Percentiles rank a stretch among this genome's conserved stretches.
phyloP scores from a whole-genome alignment of 2,888 invertebrate genomes.

The Tetranychus piercei region DNA sequence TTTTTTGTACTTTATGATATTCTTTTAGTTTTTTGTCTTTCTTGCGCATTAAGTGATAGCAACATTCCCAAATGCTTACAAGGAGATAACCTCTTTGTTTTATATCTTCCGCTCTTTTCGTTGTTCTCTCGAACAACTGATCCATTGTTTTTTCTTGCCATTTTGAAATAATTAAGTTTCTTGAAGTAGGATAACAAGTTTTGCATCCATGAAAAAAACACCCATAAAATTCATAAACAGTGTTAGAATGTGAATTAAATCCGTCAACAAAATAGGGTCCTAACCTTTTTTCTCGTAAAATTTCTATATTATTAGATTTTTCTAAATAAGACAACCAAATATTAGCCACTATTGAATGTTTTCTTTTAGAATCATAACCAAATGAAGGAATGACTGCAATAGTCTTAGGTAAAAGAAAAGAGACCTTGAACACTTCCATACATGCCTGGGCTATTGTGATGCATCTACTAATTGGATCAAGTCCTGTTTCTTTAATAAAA shows the following conservation, averaged over 20 bases:
- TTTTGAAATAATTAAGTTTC: background rate
- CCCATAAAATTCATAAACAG: conserved; percentile 25
- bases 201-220: conserved; percentile 26
- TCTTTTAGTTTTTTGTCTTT: background rate
- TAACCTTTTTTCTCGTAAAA: conserved; percentile 21
- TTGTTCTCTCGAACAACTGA: background rate
- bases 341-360: background rate
- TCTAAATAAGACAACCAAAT: conserved; percentile 12
- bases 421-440: conserved; percentile 16
- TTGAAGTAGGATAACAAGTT: background rate
- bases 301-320: background rate
- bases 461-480: conserved; percentile 17
- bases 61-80: conserved; percentile 26
- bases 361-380: conserved; percentile 16
- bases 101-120: background rate
- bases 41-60: background rate
- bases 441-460: conserved; percentile 21
- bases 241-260: conserved; percentile 4
- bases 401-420: conserved; percentile 11
- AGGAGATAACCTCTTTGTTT: conserved; percentile 12
- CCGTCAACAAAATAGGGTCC: conserved; percentile 24
- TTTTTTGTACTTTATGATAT: no score
- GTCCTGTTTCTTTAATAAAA: background rate
- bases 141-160: background rate
- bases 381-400: conserved; percentile 18